Evolutionary conservation across 2,888 invertebrate genomes (phyloP).

Genomic region (Sinelater perroti): DNA sequence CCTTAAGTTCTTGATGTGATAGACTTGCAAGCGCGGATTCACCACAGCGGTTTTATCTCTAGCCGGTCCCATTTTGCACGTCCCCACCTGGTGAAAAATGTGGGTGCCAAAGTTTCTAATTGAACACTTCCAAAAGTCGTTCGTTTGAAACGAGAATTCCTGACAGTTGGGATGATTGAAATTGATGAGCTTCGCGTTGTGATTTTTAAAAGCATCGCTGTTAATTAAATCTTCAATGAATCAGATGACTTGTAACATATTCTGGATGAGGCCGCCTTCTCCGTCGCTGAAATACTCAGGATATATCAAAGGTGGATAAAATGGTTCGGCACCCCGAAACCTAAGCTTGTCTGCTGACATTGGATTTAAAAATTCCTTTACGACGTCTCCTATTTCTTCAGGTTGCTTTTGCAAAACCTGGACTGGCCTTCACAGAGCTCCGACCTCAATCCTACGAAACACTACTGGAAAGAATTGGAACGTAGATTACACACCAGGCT

Average conservation of each 20-base stretch:
- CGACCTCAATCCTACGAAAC: too few relatives aligned
- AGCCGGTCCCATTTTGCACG: slow-evolving; percentile 79
- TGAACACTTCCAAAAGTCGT: slow-evolving; percentile 66
- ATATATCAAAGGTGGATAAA: slow-evolving; percentile 67
- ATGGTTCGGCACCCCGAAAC: slow-evolving; percentile 66
- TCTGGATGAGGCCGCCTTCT: slow-evolving; percentile 61
- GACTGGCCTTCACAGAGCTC: too few relatives aligned
- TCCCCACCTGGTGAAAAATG: slow-evolving; percentile 43
- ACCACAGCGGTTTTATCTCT: slow-evolving; percentile 79
- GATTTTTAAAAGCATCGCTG: slow-evolving; percentile 58
- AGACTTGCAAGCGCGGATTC: slow-evolving; percentile 70
- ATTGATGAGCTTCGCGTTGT: slow-evolving; percentile 55
- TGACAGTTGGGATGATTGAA: slow-evolving; percentile 56
- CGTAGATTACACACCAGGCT: too few relatives aligned
- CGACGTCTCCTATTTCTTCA: too few relatives aligned
- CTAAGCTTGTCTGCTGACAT: too few relatives aligned
- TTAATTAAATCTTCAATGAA: slow-evolving; percentile 57
- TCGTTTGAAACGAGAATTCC: slow-evolving; percentile 48
- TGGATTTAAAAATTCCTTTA: too few relatives aligned
- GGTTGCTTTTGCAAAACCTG: too few relatives aligned
- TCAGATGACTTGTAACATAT: slow-evolving; percentile 63
- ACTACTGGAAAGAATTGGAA: too few relatives aligned
- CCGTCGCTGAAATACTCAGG: slow-evolving; percentile 69
- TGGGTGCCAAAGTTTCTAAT: slow-evolving; percentile 42
- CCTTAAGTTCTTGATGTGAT: slow-evolving; percentile 72